Base-by-base conservation (phyloP, 1,140 invertebrate genomes). In the Philotrypesis tridentata region DNA sequence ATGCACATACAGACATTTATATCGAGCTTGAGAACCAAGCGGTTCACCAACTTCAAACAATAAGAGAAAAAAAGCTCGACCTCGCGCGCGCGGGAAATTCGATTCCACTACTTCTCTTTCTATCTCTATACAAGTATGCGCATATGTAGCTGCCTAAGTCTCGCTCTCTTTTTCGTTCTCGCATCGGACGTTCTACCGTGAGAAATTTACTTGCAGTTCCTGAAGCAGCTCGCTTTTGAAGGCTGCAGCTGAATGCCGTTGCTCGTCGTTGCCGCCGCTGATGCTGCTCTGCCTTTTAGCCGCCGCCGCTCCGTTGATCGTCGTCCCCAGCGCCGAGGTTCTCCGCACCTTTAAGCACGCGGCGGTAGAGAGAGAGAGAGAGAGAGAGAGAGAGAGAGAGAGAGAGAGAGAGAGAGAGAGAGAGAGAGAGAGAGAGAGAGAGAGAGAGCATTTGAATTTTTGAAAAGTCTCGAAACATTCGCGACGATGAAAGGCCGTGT, bases 161-260 rank as follows among this genome's bases (percentile, higher is more conserved):
- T 31, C 8, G 12, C n/a, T 27, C 29, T 21, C 14, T 17, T 14
- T 5, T 48, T 21, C 9, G 48, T 73, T 73, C 25, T 68, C n/a
- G 48, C 33, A 37, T 60, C 21, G 61, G 63, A 70, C 43, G 27
- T 65, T 67, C 27, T 82, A 82, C 55, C 61, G 68, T 82, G 77
- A 86, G 83, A 85, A 85, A 87, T 87, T 87, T 87, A 87, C 87
- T 87, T 86, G 87, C 85, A 86, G 85, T 86, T 87, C 86, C 86
- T 87, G 87, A 31, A 84, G 84, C 78, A 83, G 82, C 48, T 76
- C 79, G 73, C 71, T 65, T 63, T 85, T 82, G 55, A 77, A 68
- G 80, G 79, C 63, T 73, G 68, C 25, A 5, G 43, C 12, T 79
- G 77, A 79, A 71, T 48, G 77, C n/a, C n/a, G n/a, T 23, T 21